Base-by-base conservation (phyloP, 2,113 vertebrate species). In the Stegastes partitus region DNA sequence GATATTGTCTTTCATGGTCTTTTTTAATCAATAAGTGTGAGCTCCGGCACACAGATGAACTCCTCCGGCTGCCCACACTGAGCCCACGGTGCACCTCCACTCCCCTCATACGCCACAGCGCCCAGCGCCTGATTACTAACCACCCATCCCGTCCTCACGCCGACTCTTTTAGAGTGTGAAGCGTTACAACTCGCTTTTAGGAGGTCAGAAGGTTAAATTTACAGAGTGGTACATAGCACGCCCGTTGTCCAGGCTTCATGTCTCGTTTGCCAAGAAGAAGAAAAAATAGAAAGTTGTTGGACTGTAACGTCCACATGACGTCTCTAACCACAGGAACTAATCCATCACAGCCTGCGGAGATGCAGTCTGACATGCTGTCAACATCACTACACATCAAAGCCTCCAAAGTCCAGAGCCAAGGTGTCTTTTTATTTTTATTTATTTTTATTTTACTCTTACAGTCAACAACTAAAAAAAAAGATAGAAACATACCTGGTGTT, bases 11-110 rank as follows among this genome's bases (percentile, higher is more conserved):
- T 85, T 86, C 84, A 85, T 71, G 63, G 81, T 88, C 59, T 39
- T 53, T 80, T 93, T 90, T 91, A 92, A 93, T 93, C 92, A 90
- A 89, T 87, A 89, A 18, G 49, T 81, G 66, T 68, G 77, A 79
- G 84, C 59, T 53, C 59, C 73, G 74, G 75, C 79, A 80, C 23
- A 21, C 69, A 69, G 73, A 84, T 75, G 51, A 81, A 80, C 68
- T 69, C 68, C 23, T 67, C 72, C 22, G 21, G 23, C 50, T 78
- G 42, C 31, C 72, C 2, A 19, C 11, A 50, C 28, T 15, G 44
- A 71, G 26, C 25, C 23, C 56, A 57, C 62, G 10, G 31, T 34
- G 31, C 31, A 34, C 6, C 31, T 34, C 12, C 34, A 28, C 26
- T 67, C 58, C 34, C 61, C 56, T 66, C n/a, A n/a, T n/a, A n/a